A percentile compares a stretch with the other conserved stretches of the same genome.
Evolutionary conservation across 1,140 invertebrate species (phyloP).

Genomic region (Aphaenogaster rudis): DNA sequence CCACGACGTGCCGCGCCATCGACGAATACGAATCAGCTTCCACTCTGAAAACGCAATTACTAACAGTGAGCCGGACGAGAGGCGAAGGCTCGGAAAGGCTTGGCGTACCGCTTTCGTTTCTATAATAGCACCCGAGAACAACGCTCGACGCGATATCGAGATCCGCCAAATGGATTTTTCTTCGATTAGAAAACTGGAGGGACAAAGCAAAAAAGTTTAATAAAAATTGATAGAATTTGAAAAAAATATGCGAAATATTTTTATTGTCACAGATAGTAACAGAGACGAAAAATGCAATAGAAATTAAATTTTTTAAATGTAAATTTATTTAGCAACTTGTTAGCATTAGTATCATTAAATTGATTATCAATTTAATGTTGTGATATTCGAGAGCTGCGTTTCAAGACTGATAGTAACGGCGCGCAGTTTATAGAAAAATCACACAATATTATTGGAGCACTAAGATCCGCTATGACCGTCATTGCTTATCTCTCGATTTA

Average conservation of each 20-base stretch:
- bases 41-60: constrained; percentile 66
- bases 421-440: too few relatives aligned
- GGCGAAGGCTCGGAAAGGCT: constrained; percentile 13
- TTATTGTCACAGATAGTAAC: neutral
- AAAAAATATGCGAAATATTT: neutral
- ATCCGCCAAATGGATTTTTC: constrained; percentile 51
- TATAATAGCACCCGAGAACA: constrained; percentile 9
- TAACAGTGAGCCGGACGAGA: constrained; percentile 17
- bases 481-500: too few relatives aligned
- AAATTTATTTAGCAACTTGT: too few relatives aligned
- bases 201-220: constrained; percentile 16
- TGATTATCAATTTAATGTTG: too few relatives aligned
- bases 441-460: too few relatives aligned
- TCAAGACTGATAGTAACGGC: too few relatives aligned
- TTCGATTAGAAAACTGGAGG: constrained; percentile 28
- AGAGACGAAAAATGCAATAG: neutral
- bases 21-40: constrained; percentile 64
- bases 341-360: too few relatives aligned
- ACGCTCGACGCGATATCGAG: constrained; percentile 29
- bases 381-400: too few relatives aligned
- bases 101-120: constrained; percentile 30
- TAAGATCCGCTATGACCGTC: too few relatives aligned
- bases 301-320: neutral
- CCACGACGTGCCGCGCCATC: constrained; percentile 22
- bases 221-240: constrained; percentile 23